These are phyloP conservation scores for Scytalopus superciliaris DNA, from an alignment of 2,113 vertebrate species.

Conservation along the genomic window DNA sequence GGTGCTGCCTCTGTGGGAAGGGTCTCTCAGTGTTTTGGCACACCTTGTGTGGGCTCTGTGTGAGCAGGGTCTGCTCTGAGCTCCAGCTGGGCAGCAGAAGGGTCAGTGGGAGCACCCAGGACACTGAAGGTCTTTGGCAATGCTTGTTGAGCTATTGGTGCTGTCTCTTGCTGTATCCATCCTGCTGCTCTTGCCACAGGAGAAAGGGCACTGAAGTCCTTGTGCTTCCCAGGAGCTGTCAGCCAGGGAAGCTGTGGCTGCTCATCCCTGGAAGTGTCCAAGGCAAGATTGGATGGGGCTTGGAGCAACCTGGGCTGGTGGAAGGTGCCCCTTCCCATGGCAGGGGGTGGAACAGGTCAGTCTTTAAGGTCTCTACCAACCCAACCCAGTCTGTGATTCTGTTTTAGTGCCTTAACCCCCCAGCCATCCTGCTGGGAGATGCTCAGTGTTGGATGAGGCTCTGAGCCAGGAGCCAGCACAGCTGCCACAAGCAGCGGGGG, in stretches of 20 bases:
- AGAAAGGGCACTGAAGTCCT: not conserved
- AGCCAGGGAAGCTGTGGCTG: not conserved
- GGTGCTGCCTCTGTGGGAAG: too few species aligned
- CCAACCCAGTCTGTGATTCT: fast-evolving
- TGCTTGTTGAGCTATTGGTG: not conserved
- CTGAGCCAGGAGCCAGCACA: not conserved
- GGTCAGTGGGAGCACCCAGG: not conserved
- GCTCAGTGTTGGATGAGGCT: not conserved
- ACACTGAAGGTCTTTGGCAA: too few species aligned
- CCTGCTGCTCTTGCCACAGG: not conserved
- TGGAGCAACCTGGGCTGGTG: not conserved
- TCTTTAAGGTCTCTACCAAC: fast-evolving
- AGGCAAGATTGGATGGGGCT: not conserved
- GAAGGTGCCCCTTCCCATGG: not conserved
- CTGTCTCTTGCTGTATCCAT: not conserved
- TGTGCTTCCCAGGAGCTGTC: not conserved
- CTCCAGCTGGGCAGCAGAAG: too few species aligned
- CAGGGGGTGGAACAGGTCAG: fast-evolving
- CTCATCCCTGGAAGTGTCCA: not conserved
- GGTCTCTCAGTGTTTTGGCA: too few species aligned
- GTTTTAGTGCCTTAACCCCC: not conserved
- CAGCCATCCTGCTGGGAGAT: not conserved
- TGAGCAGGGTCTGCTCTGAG: not conserved
- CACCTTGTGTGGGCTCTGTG: not conserved
- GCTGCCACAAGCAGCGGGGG: fast-evolving